Base-by-base conservation (phyloP, 2,113 vertebrate species). In the Ranitomeya imitator region DNA sequence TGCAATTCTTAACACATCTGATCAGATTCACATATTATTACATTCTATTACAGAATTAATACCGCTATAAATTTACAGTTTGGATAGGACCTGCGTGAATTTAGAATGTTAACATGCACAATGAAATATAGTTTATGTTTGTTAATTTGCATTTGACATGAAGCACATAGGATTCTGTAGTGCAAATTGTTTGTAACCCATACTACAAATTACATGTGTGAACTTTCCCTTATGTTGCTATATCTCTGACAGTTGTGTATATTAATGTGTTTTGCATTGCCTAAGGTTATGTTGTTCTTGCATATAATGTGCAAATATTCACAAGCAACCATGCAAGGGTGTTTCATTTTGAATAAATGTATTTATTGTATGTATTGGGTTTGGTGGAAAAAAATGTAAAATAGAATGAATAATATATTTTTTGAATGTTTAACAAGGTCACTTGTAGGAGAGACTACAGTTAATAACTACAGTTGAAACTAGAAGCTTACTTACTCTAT, bases 321-420 rank as follows among this genome's bases (percentile, higher is more conserved):
- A 79, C 77, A 79, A 79, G 77, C 19, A 79, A 57, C 52, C 77
- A 79, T 23, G 52, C 77, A 79, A 79, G 77, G 52, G 77, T 79
- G 77, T 79, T 79, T 79, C 77, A 79, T 79, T 79, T 79, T 55
- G 21, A 55, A 57, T 14, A 52, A 52, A 55, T 79, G n/a, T 57
- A 21, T 26, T 79, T 78, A 51, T 2, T 45, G 31, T 7, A 45
- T 21, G 76, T 13, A 78, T 1, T 21, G 11, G n/a, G 21, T 55
- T 23, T 55, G 51, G 19, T 12, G 9, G 52, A 15, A 54, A 79
- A 79, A 78, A 8, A 54, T n/a, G 45, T 12, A 51, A 54, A 57
- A 79, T 55, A n/a, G 18, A 23, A 57, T 55, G 21, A n/a, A 14
- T 55, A 57, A 16, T 13, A 57, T 54, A 13, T 52, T 55, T 23